Base-by-base conservation (phyloP, 2,113 vertebrate species). In the Rissa tridactyla region DNA sequence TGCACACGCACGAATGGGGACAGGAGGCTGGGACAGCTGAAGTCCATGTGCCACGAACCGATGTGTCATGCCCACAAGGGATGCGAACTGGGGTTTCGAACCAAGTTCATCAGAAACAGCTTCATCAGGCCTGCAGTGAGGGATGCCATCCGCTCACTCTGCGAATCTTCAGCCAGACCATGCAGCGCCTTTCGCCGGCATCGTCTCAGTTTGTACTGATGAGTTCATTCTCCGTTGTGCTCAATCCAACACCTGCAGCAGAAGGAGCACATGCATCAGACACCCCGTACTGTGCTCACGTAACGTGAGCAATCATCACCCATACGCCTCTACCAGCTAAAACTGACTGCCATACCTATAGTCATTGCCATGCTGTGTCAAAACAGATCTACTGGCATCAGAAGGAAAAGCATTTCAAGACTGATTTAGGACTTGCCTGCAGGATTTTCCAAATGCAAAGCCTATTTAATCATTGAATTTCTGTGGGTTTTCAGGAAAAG, bases 391-490 rank as follows among this genome's bases (percentile, higher is more conserved):
- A 95, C 82, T 26, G 62, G 51, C 36, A 80, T 32, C n/a, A 81
- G 70, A 92, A 69, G 52, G 52, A 86, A 54, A 71, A 68, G 46
- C 52, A 84, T 82, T 96, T 94, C 73, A 80, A 64, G 75, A 86
- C 10, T 66, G 57, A 82, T 83, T 60, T 82, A 95, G 66, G 61
- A 47, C 83, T 76, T 95, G 47, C 51, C 72, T 55, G 68, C 61
- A 92, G 49, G 90, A 90, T 96, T 96, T 96, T 95, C 75, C 61
- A 84, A 91, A 89, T 66, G 75, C 32, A 84, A 78, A 86, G 21
- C 29, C 40, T 82, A 47, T 88, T 93, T 89, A 92, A 94, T 84
- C 66, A 76, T 19, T 62, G 65, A 46, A 87, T 88, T 94, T 91
- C 76, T 68, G 51, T 34, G 52, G 29, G 36, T 78, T 96, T 90